Percentiles rank a stretch among this genome's conserved stretches.
phyloP scores from a whole-genome alignment of 2,113 vertebrate species.

The Neodon shergylaensis region DNA sequence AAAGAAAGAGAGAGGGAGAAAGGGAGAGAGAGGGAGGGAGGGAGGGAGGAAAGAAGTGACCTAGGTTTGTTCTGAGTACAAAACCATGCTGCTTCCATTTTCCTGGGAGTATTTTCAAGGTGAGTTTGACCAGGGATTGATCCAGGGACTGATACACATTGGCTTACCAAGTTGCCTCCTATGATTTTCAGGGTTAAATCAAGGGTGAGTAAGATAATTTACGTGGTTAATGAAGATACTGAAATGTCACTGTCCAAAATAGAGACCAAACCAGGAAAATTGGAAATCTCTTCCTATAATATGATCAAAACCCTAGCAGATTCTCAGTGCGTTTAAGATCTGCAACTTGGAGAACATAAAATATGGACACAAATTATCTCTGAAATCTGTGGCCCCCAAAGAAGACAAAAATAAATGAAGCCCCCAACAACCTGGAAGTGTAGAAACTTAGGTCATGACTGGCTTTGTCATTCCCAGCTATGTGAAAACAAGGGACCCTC shows the following conservation, averaged over 20 bases:
- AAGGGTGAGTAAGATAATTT: background rate
- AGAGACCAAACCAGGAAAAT: background rate
- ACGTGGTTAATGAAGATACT: background rate
- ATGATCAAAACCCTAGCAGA: background rate
- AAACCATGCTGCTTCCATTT: background rate
- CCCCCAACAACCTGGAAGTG: background rate
- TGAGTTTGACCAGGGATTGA: too few species aligned
- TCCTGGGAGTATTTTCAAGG: background rate
- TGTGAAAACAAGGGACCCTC: background rate
- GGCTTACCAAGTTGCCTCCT: background rate
- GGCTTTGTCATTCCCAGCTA: background rate
- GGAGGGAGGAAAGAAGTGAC: too few species aligned
- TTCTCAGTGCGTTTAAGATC: background rate
- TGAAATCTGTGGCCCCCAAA: background rate
- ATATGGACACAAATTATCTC: conserved; percentile 15
- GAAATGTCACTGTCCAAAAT: background rate
- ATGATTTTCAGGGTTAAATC: background rate
- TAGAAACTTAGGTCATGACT: background rate
- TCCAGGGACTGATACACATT: background rate
- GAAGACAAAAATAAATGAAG: background rate
- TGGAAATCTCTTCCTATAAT: conserved; percentile 18
- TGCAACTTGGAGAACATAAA: background rate
- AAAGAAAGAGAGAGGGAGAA: background rate
- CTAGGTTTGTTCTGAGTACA: background rate
- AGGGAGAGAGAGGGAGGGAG: too few species aligned